Base-by-base conservation (phyloP, 2,888 invertebrate genomes). In the Flabesymbios commensalis region DNA sequence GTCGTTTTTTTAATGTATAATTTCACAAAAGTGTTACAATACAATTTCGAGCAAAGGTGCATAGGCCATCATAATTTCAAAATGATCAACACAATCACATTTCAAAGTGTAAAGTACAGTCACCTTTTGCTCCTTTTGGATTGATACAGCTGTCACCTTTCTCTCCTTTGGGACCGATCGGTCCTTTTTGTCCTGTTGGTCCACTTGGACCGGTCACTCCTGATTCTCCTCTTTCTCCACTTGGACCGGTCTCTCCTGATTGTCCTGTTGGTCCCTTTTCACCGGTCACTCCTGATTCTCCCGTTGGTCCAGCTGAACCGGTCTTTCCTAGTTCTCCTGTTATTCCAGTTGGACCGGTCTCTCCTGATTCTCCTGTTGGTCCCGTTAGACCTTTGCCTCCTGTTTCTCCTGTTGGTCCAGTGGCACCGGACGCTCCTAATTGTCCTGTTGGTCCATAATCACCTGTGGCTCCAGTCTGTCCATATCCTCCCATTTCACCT, bases 341-440 rank as follows among this genome's bases (percentile, higher is more conserved):
- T 24, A 31, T 29, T 3, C 67, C 67, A 1, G 57, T 10, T 29
- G 41, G 22, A 1, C 59, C 65, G 14, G 36, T 43, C 31, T 33
- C 42, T 41, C 67, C 67, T 47, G 54, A 26, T 63, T 54, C 52
- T 26, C 67, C 67, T 14, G 57, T 24, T 22, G 52, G 10, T 26
- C 63, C 63, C 28, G 45, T 33, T 33, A 24, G 26, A 26, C 68
- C 68, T 53, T 28, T 52, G 22, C 51, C 47, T 41, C 68, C 67
- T 29, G 43, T n/a, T 45, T 41, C 45, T 7, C 67, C 65, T 28
- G 39, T 1, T 17, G 47, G 22, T 33, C 66, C 67, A 10, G 43
- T 54, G 42, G 43, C 57, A 43, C 61, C 61, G 14, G 53, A 3
- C n/a, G 31, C 0, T 29, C 62, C 62, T 22, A 29, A 5, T 4